Evolutionary conservation across 1,140 invertebrate species (phyloP), one percentile per base, ranked within the genome.

Genomic region (Anagrus nilaparvatae): DNA sequence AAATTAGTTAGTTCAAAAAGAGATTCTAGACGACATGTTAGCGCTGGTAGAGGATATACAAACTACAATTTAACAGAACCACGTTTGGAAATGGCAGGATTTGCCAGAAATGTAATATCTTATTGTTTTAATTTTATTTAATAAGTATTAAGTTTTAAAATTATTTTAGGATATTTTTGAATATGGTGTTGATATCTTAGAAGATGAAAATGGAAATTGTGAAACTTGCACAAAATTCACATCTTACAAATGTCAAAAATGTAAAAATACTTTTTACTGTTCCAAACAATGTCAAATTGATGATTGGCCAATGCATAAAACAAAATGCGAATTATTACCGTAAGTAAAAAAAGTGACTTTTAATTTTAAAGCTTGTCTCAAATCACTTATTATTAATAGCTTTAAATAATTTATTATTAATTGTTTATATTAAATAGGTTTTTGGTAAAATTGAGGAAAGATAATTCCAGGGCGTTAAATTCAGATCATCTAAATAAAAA

Each of bases 251-350:
- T 68, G 65, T 31, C 28, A 48, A 7, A 51, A 31, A n/a, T 68
- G 64, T 30, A 18, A 12, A 3, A 16, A 29, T 27, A 47, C 34
- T 2, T 61, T 48, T 40, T 67, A 66, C 33, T 68, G 65, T 24
- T 55, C 44, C 20, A 44, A 30, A 37, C 4, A 5, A 0, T 68
- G 65, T 32, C 63, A 65, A 49, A 9, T 38, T 2, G 9, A 19
- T 7, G 58, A 65, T 49, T 68, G 64, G 65, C 36, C 48, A 0
- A 43, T 31, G 13, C 63, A 66, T 42, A 55, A 56, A 43, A 21
- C 19, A 1, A 40, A 55, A 12, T 68, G 65, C 35, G 39, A 48
- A 39, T 13, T 25, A 5, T 52, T 65, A n/a, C 59, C 60, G 52
- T 58, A 45, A 53, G 47, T 51, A 23, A 5, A 24, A 17, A 12